phyloP scores from a whole-genome alignment of 2,113 vertebrate species.

The Scopus umbretta region DNA sequence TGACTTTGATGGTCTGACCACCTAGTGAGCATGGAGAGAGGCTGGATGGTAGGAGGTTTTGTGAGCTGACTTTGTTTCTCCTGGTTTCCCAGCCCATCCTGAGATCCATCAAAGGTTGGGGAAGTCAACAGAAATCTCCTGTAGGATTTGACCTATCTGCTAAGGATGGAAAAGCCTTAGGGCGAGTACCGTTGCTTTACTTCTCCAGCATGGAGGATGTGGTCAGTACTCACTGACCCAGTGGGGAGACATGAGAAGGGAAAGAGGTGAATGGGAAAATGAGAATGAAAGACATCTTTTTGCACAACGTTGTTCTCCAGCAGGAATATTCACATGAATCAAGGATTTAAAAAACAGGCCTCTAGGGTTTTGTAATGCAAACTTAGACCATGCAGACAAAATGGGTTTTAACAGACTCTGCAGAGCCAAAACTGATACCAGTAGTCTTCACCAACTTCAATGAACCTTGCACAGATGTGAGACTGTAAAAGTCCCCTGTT shows the following conservation, averaged over 20 bases:
- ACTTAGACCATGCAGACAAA: not conserved
- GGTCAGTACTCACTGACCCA: not conserved
- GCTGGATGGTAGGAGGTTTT: not conserved
- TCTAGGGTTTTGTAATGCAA: not conserved
- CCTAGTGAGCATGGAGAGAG: not conserved
- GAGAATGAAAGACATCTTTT: not conserved
- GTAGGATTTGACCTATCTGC: not conserved
- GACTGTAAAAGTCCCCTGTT: not conserved
- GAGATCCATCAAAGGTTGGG: not conserved
- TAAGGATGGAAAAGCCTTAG: not conserved
- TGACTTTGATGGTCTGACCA: not conserved
- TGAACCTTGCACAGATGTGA: not conserved
- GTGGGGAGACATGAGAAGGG: not conserved
- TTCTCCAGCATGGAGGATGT: fast-evolving
- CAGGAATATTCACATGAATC: not conserved
- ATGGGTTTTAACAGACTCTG: not conserved
- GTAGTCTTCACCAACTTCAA: not conserved
- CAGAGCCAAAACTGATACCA: not conserved
- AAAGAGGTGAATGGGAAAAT: not conserved
- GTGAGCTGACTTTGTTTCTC: not conserved
- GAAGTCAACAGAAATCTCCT: not conserved
- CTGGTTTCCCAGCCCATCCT: not conserved
- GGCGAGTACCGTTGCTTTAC: not conserved
- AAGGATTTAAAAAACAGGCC: not conserved
- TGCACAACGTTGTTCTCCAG: not conserved